Conservation (phyloP, 1,140 invertebrate species). For the Phymorhynchus buccinoides region DNA sequence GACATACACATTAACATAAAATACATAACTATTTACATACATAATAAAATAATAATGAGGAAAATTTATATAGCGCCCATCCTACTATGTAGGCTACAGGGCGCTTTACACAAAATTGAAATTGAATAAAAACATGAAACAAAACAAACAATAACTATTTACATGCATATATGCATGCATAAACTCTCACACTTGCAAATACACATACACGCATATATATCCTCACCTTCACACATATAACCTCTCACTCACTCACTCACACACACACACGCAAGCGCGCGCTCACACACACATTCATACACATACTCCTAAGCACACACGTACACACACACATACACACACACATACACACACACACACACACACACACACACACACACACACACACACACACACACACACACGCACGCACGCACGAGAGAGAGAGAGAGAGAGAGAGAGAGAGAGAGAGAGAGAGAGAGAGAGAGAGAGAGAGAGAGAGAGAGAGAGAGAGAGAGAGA, state of each 20-base stretch:
- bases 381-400: not conserved
- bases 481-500: not conserved
- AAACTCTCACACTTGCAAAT: too few relatives aligned
- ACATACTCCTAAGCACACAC: not conserved
- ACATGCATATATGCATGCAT: not conserved
- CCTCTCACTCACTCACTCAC: too few relatives aligned
- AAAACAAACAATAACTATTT: not conserved
- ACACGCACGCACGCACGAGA: too few relatives aligned
- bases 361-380: not conserved
- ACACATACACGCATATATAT: too few relatives aligned
- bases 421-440: not conserved
- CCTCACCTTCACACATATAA: too few relatives aligned
- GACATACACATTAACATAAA: not conserved
- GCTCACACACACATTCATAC: not conserved
- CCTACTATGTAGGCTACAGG: too few relatives aligned
- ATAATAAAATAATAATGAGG: too few relatives aligned
- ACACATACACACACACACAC: not conserved
- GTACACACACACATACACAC: not conserved
- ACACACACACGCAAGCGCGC: too few relatives aligned
- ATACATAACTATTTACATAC: not conserved
- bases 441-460: not conserved
- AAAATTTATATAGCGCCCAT: too few relatives aligned
- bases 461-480: not conserved
- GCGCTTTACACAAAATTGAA: too few relatives aligned
- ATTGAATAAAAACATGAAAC: too few relatives aligned